Evolutionary conservation across 2,888 invertebrate genomes (phyloP), one percentile per base, ranked within the genome.

Genomic region (Tetrapedia diversipes): DNA sequence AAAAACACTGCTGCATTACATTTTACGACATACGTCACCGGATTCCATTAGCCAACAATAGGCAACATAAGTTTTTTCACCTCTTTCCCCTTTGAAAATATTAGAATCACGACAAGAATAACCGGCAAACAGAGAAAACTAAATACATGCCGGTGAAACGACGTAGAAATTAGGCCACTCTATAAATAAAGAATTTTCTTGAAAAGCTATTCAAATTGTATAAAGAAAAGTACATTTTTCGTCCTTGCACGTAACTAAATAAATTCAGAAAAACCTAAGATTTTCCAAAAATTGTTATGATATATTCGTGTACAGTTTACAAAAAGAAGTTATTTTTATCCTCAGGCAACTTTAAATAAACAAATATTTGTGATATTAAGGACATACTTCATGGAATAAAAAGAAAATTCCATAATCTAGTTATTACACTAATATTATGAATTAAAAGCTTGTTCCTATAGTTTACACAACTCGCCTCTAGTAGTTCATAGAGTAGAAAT

Each of bases 141-240:
- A 60, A 79, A 67, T 68, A 64, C 54, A 74, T 37, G 61, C 65
- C 51, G 37, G 60, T 41, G 68, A 75, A 85, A 81, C 77, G 65
- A 59, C 71, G 75, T 74, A 47, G 82, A 86, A 86, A 86, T 87
- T 83, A 77, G 86, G 82, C 69, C 86, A 70, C 77, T 83, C 87
- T 87, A 87, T 85, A 87, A 87, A 87, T 87, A 85, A 80, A 76
- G 64, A 82, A 86, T 83, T 85, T 85, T 70, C 19, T 66, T 61
- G 22, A 61, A 66, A 49, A 57, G 37, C 34, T 53, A 22, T 57
- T 63, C 32, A 22, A 65, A 60, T 47, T n/a, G 61, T 24, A 7
- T 32, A 57, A 65, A 41, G n/a, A 37, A 34, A 37, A 45, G 47
- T 14, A 43, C 24, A 66, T 57, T 57, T 57, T 39, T 39, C 41